phyloP scores from a whole-genome alignment of 2,797 vertebrate species.

The Diceros bicornis region DNA sequence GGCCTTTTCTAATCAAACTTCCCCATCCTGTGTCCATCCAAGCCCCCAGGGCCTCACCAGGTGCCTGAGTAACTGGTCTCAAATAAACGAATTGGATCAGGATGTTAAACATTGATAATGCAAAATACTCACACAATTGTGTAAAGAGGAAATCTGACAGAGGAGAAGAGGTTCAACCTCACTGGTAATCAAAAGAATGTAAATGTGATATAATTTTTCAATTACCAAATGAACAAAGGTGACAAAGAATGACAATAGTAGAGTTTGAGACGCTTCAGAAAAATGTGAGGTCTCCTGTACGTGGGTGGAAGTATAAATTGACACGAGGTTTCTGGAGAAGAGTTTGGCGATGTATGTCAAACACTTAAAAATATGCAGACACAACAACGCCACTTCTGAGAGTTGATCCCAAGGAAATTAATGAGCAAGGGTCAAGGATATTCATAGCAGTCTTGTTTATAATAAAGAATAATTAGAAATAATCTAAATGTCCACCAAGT shows the following conservation, averaged over 20 bases:
- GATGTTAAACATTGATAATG: neutral
- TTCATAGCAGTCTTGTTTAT: neutral
- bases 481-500: neutral
- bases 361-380: neutral
- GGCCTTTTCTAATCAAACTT: neutral
- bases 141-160: neutral
- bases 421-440: neutral
- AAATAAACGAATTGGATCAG: neutral
- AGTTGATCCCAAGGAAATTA: neutral
- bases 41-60: neutral
- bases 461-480: constrained; percentile 46
- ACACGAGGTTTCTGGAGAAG: neutral
- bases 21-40: neutral
- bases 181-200: neutral
- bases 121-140: neutral
- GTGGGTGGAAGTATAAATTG: neutral
- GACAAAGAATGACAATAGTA: neutral
- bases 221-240: neutral
- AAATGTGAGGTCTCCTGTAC: neutral
- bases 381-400: neutral
- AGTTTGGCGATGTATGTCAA: neutral
- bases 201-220: neutral
- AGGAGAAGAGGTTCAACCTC: neutral
- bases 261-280: neutral
- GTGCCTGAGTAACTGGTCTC: neutral